These are phyloP conservation scores for Montipora sp. DNA, from an alignment of 64 coral and sea anemone species.

Conservation along the genomic window DNA sequence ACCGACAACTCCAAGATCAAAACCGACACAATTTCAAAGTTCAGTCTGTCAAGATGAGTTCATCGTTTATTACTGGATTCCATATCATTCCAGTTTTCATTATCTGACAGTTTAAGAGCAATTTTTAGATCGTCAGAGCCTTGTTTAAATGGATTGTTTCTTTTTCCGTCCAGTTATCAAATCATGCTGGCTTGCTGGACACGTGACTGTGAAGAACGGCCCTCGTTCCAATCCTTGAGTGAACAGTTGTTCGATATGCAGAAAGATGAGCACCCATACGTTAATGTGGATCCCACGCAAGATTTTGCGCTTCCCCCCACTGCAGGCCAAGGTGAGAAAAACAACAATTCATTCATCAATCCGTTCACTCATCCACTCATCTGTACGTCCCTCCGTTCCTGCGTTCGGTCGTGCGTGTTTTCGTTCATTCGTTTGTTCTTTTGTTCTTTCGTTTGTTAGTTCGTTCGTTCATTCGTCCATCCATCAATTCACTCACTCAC, in stretches of 20 bases:
- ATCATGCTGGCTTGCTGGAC: slow-evolving; percentile 94
- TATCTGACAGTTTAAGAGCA: no score
- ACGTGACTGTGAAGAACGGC: slow-evolving; percentile 70
- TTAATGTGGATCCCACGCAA: slow-evolving; percentile 84
- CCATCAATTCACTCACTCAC: no score
- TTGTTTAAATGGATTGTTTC: background rate
- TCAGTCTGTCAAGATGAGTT: no score
- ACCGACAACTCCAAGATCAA: no score
- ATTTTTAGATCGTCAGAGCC: no score
- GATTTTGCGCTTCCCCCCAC: slow-evolving; percentile 71
- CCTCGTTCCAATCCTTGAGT: slow-evolving; percentile 69
- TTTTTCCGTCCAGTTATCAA: slow-evolving; percentile 63
- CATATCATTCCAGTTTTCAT: no score
- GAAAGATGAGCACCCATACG: slow-evolving; percentile 82
- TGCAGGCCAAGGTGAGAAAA: slow-evolving; percentile 10
- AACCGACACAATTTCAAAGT: no score
- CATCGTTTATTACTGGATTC: no score
- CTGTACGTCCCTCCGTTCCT: no score
- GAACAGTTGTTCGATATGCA: slow-evolving; percentile 84
- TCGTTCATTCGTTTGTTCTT: background rate
- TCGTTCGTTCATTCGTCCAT: background rate
- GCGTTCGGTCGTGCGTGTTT: no score
- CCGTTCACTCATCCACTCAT: background rate
- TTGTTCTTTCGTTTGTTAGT: background rate
- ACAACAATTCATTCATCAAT: background rate